phyloP scores from a whole-genome alignment of 2,797 vertebrate genomes.

The Delichon dasypus region DNA sequence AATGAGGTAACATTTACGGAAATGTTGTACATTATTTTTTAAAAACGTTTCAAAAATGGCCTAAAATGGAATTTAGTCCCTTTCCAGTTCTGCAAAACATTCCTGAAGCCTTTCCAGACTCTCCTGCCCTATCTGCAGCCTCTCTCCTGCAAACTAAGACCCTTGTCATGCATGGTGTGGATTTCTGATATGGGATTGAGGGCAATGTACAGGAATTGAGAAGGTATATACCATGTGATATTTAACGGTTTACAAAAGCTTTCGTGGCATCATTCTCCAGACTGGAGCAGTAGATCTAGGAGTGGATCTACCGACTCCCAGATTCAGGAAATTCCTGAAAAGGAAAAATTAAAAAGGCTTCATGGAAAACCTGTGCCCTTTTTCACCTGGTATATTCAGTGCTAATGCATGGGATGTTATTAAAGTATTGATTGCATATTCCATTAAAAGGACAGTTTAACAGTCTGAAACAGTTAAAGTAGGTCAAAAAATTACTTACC shows the following conservation, averaged over 20 bases:
- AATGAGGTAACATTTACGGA: background rate
- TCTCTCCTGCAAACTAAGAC: background rate
- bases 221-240: background rate
- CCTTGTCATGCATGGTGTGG: rapidly evolving
- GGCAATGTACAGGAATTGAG: background rate
- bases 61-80: background rate
- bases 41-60: background rate
- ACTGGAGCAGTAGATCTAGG: background rate
- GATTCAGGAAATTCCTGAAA: background rate
- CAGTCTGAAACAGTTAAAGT: background rate
- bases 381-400: background rate
- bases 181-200: background rate
- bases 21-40: background rate
- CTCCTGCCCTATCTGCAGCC: background rate
- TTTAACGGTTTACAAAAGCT: background rate
- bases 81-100: background rate
- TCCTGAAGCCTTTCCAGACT: background rate
- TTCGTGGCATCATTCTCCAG: background rate
- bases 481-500: background rate
- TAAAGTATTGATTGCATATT: background rate
- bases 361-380: background rate
- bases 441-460: too few relatives aligned
- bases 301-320: background rate
- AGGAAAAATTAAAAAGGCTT: background rate
- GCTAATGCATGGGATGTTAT: background rate